A percentile compares a stretch with the other conserved stretches of the same genome.
phyloP scores from a whole-genome alignment of 2,797 vertebrate species.

The Ctenosaura bakeri region DNA sequence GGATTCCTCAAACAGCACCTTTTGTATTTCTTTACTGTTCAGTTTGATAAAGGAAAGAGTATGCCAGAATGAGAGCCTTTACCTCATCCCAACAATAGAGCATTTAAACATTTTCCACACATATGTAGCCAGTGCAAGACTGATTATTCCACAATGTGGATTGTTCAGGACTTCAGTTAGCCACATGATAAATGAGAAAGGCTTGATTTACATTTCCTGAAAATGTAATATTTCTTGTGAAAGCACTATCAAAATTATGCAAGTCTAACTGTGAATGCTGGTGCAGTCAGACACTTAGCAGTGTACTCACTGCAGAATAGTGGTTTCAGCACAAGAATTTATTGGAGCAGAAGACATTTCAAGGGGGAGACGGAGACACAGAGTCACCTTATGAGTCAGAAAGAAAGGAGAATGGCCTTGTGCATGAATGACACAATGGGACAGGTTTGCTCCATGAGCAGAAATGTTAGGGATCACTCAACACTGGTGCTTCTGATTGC shows the following conservation, averaged over 20 bases:
- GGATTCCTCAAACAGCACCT: not conserved
- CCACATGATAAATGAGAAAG: not conserved
- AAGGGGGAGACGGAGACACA: not conserved
- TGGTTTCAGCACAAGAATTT: conserved; percentile 18
- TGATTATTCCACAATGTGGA: not conserved
- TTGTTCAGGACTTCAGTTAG: not conserved
- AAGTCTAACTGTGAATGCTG: conserved; percentile 9
- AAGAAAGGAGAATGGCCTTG: conserved; percentile 8
- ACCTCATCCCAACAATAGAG: not conserved
- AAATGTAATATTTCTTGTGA: not conserved
- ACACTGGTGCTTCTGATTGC: not conserved
- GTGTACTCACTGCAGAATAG: not conserved
- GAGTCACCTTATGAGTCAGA: conserved; percentile 36
- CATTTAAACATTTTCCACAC: not conserved
- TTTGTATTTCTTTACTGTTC: not conserved
- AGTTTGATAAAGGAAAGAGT: not conserved
- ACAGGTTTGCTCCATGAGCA: conserved; percentile 13
- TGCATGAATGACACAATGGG: not conserved
- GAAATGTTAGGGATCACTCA: not conserved
- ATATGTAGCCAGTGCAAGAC: not conserved
- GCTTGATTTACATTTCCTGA: not conserved
- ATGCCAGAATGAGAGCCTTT: not conserved
- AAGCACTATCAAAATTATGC: not conserved
- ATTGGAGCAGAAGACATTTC: conserved; percentile 38
- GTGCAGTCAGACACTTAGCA: conserved; percentile 15